Evolutionary conservation across 2,113 vertebrate genomes (phyloP), one percentile per base, ranked within the genome.

Genomic region (Ploceus nigricollis): DNA sequence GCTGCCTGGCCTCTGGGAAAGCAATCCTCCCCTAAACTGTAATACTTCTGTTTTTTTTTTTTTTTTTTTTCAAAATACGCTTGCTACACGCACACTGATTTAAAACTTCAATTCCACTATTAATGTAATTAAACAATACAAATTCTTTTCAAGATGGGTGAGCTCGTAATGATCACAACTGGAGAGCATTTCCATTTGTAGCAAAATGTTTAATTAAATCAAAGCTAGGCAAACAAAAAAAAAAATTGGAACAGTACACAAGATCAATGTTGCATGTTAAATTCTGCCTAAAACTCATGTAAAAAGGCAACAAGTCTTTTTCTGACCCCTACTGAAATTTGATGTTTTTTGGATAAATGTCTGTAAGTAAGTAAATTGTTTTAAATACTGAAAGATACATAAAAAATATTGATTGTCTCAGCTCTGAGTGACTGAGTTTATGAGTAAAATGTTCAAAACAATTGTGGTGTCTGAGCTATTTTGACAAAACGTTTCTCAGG

Each of bases 311-410:
- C 5, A 40, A 51, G 14, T 10, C 0, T 30, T 42, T 86, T 75
- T 53, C 61, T 39, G 22, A n/a, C 18, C 35, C 1, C 1, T 39
- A 2, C 3, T 44, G 11, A 31, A 61, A 73, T 8, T 48, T 58
- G 1, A 14, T 10, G 2, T 3, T 0, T 57, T 57, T 50, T 20
- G 3, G 31, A 45, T 7, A 6, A 19, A 30, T 30, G 4, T 30
- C 30, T 40, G 2, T 16, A 45, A 35, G 1, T 10, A 57, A 63
- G 4, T 4, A 77, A 31, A 73, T 4, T 2, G 12, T 54, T 61
- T 73, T 70, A 53, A 35, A 40, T 40, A 57, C 7, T 39, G 45
- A 61, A 61, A 77, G 11, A 16, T 23, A 28, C 15, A 11, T 64
- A 6, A 65, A 35, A 69, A 66, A 39, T 24, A 6, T n/a, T 69